phyloP scores from a whole-genome alignment of 2,113 vertebrate species.

The Siphamia tubifer region DNA sequence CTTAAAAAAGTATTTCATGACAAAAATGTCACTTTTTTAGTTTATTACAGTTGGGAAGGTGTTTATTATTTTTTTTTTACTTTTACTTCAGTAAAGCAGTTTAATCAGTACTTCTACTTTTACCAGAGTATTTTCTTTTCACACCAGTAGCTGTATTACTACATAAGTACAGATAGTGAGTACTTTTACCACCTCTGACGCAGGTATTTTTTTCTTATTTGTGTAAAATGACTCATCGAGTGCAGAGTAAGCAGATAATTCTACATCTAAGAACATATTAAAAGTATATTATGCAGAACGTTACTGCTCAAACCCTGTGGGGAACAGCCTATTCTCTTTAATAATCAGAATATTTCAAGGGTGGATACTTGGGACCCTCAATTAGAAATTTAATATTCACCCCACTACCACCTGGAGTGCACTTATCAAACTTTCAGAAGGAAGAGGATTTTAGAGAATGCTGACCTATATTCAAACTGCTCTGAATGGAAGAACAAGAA shows the following conservation, averaged over 20 bases:
- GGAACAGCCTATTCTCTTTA: constrained; percentile 28
- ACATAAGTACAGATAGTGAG: no score
- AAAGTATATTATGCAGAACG: background rate
- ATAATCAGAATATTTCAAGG: constrained; percentile 41
- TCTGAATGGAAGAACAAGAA: constrained; percentile 30
- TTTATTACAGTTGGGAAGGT: no score
- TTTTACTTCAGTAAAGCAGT: no score
- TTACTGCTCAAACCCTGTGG: background rate
- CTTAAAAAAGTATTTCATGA: no score
- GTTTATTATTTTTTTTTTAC: no score
- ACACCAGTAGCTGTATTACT: no score
- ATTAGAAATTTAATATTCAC: constrained; percentile 66
- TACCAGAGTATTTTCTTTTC: no score
- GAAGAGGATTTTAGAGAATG: constrained; percentile 56
- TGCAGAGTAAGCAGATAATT: background rate
- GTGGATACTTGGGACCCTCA: constrained; percentile 36
- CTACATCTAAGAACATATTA: constrained; percentile 20
- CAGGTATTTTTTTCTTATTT: constrained; percentile 3
- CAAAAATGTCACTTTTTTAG: no score
- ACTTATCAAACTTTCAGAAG: constrained; percentile 68
- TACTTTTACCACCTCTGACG: no score
- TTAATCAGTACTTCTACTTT: no score
- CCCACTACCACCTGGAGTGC: constrained; percentile 62
- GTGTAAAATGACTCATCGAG: background rate
- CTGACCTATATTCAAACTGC: constrained; percentile 69